Evolutionary conservation across 2,113 vertebrate species (phyloP), one percentile per base, ranked within the genome.

Genomic region (Octodon degus): DNA sequence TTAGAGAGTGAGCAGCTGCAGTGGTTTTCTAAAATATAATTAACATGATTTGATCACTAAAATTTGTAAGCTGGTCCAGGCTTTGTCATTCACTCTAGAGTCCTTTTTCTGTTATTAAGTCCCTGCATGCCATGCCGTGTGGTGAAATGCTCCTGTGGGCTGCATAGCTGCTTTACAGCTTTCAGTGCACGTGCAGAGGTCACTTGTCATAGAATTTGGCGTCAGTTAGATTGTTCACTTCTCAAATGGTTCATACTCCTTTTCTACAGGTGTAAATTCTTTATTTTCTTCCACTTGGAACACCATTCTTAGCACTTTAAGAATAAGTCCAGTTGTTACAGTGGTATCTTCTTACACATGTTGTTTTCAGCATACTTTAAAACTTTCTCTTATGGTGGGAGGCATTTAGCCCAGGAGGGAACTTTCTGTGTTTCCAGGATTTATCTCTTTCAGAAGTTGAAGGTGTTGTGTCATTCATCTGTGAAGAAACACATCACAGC

Each of bases 371-470:
- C 43, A 32, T 80, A 37, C 65, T 89, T 89, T 82, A 82, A 65
- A 91, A 76, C 47, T 87, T 93, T 95, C 86, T 70, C 53, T 81
- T 81, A 47, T 88, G 27, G 22, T n/a, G 47, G 67, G 85, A 94
- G 60, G 53, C 30, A 81, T 60, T 93, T 79, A 68, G 79, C 40
- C 65, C 62, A 84, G 47, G 63, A 96, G 70, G 17, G 50, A 94
- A 82, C 65, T 76, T 63, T 72, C n/a, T 86, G 20, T 88, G 58
- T 94, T 86, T 93, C 27, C 87, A 81, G 68, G 20, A 60, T 94
- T 95, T 92, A 10, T 81, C 68, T 93, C 74, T 86, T 40, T 90
- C 32, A 65, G 87, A 72, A 43, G 7, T 55, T 96, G 74, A 24
- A 76, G 43, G 74, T 77, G 20, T 58, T 76, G 10, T 77, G 58